Evolutionary conservation across 2,113 vertebrate species (phyloP).

Genomic region (Nannobrachium achirus): DNA sequence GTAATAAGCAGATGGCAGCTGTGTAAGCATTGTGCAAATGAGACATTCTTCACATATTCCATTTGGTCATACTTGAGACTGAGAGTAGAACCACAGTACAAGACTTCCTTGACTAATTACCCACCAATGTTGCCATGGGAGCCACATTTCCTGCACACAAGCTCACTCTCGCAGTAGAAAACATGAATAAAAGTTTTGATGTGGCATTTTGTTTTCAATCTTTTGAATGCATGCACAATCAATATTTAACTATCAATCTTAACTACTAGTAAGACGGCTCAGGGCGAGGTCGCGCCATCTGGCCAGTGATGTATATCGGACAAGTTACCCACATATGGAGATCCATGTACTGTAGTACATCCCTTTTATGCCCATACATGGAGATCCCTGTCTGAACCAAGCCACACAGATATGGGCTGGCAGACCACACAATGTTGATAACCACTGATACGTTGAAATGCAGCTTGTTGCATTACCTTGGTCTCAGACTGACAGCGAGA

Average conservation of each 20-base stretch:
- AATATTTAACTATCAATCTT: too few relatives aligned
- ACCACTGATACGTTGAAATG: background rate
- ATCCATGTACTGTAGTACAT: too few relatives aligned
- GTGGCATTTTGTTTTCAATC: background rate
- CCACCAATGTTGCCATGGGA: background rate
- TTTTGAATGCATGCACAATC: constrained; percentile 5
- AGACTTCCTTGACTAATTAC: constrained; percentile 25
- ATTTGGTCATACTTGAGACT: constrained; percentile 16
- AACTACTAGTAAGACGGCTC: too few relatives aligned
- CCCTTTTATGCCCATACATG: too few relatives aligned
- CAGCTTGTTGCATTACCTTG: constrained; percentile 31
- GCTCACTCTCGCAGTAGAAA: background rate
- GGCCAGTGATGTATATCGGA: too few relatives aligned
- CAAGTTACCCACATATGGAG: too few relatives aligned
- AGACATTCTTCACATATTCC: constrained; percentile 9
- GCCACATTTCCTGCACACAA: constrained; percentile 6
- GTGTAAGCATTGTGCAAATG: constrained; percentile 21
- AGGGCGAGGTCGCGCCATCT: too few relatives aligned
- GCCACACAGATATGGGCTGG: too few relatives aligned
- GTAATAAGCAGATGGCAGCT: constrained; percentile 24
- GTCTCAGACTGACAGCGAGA: constrained; percentile 45
- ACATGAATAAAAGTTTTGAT: background rate
- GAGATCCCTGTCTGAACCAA: too few relatives aligned
- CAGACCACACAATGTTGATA: too few relatives aligned
- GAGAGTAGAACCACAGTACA: background rate